Evolutionary conservation across 1,140 invertebrate genomes (phyloP), one percentile per base, ranked within the genome.

Genomic region (Pseudachorutes palmiensis): DNA sequence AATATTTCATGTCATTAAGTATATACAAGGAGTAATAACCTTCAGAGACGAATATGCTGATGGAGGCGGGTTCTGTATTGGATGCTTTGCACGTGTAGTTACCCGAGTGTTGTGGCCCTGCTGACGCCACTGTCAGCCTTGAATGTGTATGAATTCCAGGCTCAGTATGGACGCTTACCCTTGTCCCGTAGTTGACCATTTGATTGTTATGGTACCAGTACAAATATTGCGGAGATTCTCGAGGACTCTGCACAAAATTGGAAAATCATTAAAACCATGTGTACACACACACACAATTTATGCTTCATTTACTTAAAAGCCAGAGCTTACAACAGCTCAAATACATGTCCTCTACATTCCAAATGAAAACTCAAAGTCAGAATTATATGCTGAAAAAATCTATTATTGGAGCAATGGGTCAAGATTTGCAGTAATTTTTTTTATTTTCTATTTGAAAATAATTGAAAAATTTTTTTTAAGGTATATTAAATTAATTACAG

Each of bases 41-140:
- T 62, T 73, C 72, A 26, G 72, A 73, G 55, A 73, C 72, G 67
- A 69, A 73, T 66, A 73, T 69, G 70, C 78, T 76, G 48, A 82
- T 79, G 16, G 79, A 79, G 60, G 79, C 77, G 12, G 79, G 75
- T 57, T 80, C 76, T 2, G 79, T 81, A 68, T 81, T 80, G 64
- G 77, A 77, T 1, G 81, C 80, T 67, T 76, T 69, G 67, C 81
- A 82, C 9, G 78, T 78, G 64, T 79, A 79, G 58, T 78, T 79
- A 19, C 78, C 72, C 16, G 72, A 70, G 63, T 73, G 69, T 41
- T 73, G 72, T 24, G 48, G 65, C 29, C 67, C 68, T n/a, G 72
- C 72, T 19, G 67, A 69, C 24, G 70, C 67, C 30, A 71, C 65
- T n/a, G 67, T 69, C 29, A 78, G 70, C 66, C 72, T 75, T 9